Percentiles rank a stretch among this genome's conserved stretches.
These are phyloP conservation scores for Rhabdomys pumilio DNA, from an alignment of 2,797 vertebrate genomes.

Conservation along the genomic window DNA sequence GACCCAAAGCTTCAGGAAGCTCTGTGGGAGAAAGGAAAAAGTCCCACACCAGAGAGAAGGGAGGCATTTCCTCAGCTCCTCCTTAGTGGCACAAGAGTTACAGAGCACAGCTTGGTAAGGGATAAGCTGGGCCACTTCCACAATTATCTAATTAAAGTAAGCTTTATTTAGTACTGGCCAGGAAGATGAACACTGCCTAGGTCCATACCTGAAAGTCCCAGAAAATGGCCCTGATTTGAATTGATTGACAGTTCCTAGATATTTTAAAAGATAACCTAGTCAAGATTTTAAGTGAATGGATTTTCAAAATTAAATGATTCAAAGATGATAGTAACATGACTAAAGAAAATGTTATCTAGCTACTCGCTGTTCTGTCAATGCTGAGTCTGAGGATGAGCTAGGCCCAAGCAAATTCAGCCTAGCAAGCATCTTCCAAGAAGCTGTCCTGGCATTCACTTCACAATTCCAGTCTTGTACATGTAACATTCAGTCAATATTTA, in stretches of 20 bases:
- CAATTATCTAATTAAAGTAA: neutral
- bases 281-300: conserved; percentile 20
- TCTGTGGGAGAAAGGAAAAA: neutral
- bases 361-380: neutral
- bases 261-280: conserved; percentile 26
- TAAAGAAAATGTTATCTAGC: neutral
- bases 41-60: neutral
- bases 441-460: neutral
- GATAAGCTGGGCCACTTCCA: neutral
- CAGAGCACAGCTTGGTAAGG: neutral
- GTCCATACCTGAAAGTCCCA: neutral
- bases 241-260: neutral
- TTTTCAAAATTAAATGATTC: conserved; percentile 32
- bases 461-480: neutral
- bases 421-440: conserved; percentile 6
- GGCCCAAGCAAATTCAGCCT: conserved; percentile 8
- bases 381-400: neutral
- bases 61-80: neutral
- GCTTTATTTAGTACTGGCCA: neutral
- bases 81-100: neutral
- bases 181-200: neutral
- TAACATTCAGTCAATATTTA: neutral
- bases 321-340: neutral
- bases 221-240: neutral
- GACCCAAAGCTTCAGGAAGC: neutral